A percentile compares a stretch with the other conserved stretches of the same genome.
These are phyloP conservation scores for Zaprionus lachaisei DNA, from an alignment of 1,140 invertebrate genomes.

Conservation along the genomic window DNA sequence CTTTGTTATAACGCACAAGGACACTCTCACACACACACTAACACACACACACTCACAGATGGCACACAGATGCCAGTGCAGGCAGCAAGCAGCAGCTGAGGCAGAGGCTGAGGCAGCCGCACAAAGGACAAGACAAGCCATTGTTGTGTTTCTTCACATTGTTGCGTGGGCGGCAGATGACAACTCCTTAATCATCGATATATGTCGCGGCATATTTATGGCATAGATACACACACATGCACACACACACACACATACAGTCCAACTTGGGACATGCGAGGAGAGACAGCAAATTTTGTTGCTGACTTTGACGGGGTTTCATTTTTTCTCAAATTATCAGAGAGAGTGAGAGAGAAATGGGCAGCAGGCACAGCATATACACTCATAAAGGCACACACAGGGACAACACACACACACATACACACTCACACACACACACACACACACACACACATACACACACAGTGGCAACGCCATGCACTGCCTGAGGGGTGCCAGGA, in stretches of 20 bases:
- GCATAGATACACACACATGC: slow-evolving; percentile 14
- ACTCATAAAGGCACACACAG: neutral
- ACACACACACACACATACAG: neutral
- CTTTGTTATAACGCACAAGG: slow-evolving; percentile 34
- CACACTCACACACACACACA: neutral
- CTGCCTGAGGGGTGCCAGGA: slow-evolving; percentile 9
- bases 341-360: neutral
- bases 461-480: neutral
- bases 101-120: neutral
- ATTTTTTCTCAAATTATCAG: slow-evolving; percentile 33
- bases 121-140: slow-evolving; percentile 26
- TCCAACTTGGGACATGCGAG: neutral
- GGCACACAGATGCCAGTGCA: neutral
- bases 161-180: slow-evolving; percentile 40
- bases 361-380: neutral
- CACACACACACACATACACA: neutral
- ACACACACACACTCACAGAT: neutral
- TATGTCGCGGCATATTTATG: slow-evolving; percentile 53
- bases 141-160: slow-evolving; percentile 40
- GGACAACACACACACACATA: neutral
- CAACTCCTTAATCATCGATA: slow-evolving; percentile 75
- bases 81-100: neutral
- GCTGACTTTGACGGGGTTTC: slow-evolving; percentile 31
- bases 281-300: slow-evolving; percentile 24
- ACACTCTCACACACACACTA: slow-evolving; percentile 14